These are phyloP conservation scores for Tortrix viridana DNA, from an alignment of 2,888 invertebrate genomes.

Conservation along the genomic window DNA sequence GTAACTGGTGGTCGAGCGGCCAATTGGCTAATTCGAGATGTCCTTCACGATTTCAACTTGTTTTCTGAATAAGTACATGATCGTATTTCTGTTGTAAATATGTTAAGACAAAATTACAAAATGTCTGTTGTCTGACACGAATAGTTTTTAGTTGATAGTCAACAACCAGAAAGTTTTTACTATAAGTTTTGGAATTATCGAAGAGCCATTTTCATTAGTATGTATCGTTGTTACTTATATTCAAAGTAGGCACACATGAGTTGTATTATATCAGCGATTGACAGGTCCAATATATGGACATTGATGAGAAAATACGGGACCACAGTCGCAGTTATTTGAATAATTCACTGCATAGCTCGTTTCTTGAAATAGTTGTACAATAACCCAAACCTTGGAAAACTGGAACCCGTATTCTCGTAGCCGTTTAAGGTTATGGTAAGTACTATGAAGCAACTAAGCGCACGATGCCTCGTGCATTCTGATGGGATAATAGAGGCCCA, in stretches of 20 bases:
- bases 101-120: not conserved
- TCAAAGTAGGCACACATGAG: too few species aligned
- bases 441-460: slow-evolving; percentile 36
- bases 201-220: too few species aligned
- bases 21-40: slow-evolving; percentile 56
- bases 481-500: slow-evolving; percentile 65
- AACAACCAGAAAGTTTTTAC: too few species aligned
- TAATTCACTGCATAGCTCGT: slow-evolving; percentile 10
- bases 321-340: slow-evolving; percentile 5
- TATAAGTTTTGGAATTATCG: too few species aligned
- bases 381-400: slow-evolving; percentile 21
- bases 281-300: slow-evolving; percentile 15
- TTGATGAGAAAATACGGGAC: slow-evolving; percentile 13
- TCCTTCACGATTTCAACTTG: slow-evolving; percentile 56
- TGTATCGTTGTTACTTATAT: too few species aligned
- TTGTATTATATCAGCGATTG: slow-evolving; percentile 7
- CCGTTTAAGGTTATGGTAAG: slow-evolving; percentile 34
- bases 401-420: slow-evolving; percentile 32
- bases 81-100: not conserved
- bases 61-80: not conserved
- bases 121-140: too few species aligned
- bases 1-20: slow-evolving; percentile 52
- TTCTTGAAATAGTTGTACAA: slow-evolving; percentile 18
- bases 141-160: too few species aligned
- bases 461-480: slow-evolving; percentile 55